phyloP scores from a whole-genome alignment of 1,140 invertebrate species.

The Philotrypesis tridentata region DNA sequence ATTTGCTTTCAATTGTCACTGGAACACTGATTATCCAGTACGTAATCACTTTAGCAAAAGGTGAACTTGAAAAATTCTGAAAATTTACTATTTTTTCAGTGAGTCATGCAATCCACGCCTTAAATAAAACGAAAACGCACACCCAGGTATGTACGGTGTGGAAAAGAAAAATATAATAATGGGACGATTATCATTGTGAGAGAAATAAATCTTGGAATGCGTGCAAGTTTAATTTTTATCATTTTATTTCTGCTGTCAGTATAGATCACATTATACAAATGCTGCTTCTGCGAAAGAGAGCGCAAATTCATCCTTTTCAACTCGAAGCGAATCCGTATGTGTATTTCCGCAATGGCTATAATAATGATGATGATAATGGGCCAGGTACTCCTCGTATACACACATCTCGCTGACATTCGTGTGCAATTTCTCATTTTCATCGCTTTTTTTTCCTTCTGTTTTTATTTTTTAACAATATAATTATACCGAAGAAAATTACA shows the following conservation, averaged over 20 bases:
- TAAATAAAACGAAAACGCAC: too few relatives aligned
- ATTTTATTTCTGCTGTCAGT: constrained; percentile 48
- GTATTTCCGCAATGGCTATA: constrained; percentile 17
- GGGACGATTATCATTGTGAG: background rate
- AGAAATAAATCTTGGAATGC: background rate
- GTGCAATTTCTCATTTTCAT: constrained; percentile 33
- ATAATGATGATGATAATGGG: constrained; percentile 44
- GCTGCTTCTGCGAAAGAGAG: constrained; percentile 8
- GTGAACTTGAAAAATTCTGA: too few relatives aligned
- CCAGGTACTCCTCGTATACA: background rate
- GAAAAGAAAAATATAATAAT: background rate
- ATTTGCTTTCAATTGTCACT: too few relatives aligned
- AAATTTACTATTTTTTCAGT: too few relatives aligned
- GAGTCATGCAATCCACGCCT: too few relatives aligned
- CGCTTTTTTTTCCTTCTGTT: background rate
- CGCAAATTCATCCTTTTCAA: constrained; percentile 14
- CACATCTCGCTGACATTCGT: constrained; percentile 18
- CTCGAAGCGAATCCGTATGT: background rate
- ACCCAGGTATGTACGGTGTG: too few relatives aligned
- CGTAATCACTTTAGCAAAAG: too few relatives aligned
- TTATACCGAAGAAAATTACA: constrained; percentile 43
- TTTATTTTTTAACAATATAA: constrained; percentile 45
- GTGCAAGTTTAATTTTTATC: constrained; percentile 39
- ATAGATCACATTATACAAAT: constrained; percentile 41
- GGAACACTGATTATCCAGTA: too few relatives aligned